Evolutionary conservation across 2,113 vertebrate genomes (phyloP).

Genomic region (Pimephales promelas): DNA sequence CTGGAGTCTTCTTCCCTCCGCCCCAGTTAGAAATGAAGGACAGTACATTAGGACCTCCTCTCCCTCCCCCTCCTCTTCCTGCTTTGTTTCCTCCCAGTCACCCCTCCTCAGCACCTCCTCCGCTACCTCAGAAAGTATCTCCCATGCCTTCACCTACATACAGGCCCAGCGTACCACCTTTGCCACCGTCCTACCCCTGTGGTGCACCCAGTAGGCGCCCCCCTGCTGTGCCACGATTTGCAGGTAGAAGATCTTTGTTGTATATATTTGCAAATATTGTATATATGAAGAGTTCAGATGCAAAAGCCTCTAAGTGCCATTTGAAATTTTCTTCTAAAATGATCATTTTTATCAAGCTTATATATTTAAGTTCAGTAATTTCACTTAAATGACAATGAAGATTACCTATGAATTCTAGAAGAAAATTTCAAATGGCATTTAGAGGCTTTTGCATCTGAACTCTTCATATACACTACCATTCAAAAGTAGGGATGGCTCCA

Average conservation of each 20-base stretch:
- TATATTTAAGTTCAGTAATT: no score
- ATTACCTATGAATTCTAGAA: no score
- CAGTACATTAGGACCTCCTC: conserved; percentile 65
- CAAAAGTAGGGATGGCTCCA: no score
- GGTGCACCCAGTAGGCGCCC: conserved; percentile 74
- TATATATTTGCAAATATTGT: neutral
- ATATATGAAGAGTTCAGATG: no score
- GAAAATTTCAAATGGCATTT: no score
- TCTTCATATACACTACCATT: no score
- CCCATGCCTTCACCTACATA: conserved; percentile 70
- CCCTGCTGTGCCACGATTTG: conserved; percentile 70
- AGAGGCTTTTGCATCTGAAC: no score
- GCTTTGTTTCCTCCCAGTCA: conserved; percentile 61
- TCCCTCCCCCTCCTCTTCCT: conserved; percentile 66
- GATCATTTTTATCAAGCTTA: no score
- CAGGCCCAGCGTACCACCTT: conserved; percentile 70
- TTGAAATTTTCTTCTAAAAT: no score
- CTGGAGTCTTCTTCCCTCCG: conserved; percentile 63
- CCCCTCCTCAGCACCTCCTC: conserved; percentile 65
- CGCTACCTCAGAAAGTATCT: conserved; percentile 75
- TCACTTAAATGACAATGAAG: no score
- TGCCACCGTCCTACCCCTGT: conserved; percentile 77
- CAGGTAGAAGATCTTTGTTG: conserved; percentile 61
- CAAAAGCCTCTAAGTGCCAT: no score
- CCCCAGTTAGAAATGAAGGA: conserved; percentile 65